Conservation (phyloP, 2,113 vertebrate genomes). For the Paramisgurnus dabryanus region DNA sequence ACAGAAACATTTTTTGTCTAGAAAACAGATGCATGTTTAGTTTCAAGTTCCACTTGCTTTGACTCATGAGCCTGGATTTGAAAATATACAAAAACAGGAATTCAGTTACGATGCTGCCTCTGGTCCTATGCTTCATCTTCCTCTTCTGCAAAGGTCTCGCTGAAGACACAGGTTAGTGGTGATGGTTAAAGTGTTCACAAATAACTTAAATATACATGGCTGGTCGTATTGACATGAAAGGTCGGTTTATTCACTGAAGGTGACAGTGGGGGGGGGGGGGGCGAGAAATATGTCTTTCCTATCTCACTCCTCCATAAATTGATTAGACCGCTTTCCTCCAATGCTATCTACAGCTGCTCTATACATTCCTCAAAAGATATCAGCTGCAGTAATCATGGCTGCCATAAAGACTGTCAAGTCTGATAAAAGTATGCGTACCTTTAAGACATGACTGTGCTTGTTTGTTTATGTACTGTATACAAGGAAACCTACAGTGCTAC, state of each 20-base stretch:
- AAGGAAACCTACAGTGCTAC: background rate
- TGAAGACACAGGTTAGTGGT: constrained; percentile 72
- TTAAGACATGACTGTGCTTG: background rate
- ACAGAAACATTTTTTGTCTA: constrained; percentile 1
- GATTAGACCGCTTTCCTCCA: constrained; percentile 5
- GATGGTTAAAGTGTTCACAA: background rate
- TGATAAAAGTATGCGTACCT: background rate
- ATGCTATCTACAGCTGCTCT: constrained; percentile 30
- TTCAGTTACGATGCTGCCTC: constrained; percentile 16
- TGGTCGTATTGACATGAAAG: constrained; percentile 31
- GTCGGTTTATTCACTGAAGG: constrained; percentile 24
- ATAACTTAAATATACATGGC: background rate
- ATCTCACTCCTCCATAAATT: constrained; percentile 35
- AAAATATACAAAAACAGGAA: constrained; percentile 54
- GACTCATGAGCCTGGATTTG: constrained; percentile 53
- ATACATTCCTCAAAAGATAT: constrained; percentile 22
- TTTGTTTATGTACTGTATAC: background rate
- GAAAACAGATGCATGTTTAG: constrained; percentile 18
- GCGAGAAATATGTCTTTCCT: constrained; percentile 8
- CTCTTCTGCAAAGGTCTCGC: constrained; percentile 35
- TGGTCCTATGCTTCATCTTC: constrained; percentile 40
- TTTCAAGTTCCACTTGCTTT: constrained; percentile 18
- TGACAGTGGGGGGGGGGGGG: constrained; percentile 23
- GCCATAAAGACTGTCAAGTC: constrained; percentile 12
- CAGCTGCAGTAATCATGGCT: background rate